Percentiles rank a stretch among this genome's conserved stretches.
Conservation (phyloP, 2,888 invertebrate genomes). For the Sipha maydis region DNA sequence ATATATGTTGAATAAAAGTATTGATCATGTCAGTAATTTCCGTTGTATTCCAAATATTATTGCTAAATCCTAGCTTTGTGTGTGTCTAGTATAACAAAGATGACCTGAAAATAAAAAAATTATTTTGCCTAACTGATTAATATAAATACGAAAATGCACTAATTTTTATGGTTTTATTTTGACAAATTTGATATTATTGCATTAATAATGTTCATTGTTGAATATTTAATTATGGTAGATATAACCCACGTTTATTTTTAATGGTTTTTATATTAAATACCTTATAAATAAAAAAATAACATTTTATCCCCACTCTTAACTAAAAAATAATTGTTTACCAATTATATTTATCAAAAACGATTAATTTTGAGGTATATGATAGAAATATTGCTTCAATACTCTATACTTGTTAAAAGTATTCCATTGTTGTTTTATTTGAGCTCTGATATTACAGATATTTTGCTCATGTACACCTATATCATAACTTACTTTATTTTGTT, state of each 20-base stretch:
- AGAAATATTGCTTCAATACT: background rate
- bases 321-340: background rate
- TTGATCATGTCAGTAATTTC: background rate
- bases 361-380: background rate
- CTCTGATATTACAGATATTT: background rate
- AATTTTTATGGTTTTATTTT: background rate
- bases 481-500: constrained; percentile 1
- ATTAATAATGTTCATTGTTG: background rate
- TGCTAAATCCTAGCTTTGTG: background rate
- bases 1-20: background rate
- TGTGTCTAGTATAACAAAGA: background rate
- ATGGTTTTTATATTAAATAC: background rate
- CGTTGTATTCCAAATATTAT: background rate
- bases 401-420: background rate
- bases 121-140: background rate
- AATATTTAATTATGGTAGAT: background rate
- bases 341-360: background rate
- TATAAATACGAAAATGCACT: background rate
- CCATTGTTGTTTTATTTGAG: background rate
- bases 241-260: background rate
- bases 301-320: background rate
- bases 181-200: background rate
- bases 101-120: background rate
- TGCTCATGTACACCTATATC: background rate
- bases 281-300: background rate